Percentiles rank a stretch among this genome's conserved stretches.
Conservation (phyloP, 2,888 invertebrate species). For the Drosophila mercatorum region DNA sequence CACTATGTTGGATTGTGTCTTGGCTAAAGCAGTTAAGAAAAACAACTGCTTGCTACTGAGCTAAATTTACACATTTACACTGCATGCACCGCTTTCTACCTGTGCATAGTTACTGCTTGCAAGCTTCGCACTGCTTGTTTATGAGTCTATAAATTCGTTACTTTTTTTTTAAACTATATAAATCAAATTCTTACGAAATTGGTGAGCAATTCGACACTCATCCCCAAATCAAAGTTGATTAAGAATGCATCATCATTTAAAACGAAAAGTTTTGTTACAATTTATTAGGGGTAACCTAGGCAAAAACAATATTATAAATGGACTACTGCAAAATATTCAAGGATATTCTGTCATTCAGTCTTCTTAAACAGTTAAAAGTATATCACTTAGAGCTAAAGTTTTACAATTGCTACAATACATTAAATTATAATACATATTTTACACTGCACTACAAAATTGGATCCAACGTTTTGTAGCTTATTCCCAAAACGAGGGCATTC, state of each 20-base stretch:
- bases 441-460: conserved; percentile 50
- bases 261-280: conserved; percentile 1
- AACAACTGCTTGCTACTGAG: not conserved
- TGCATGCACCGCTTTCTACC: not conserved
- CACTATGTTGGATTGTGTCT: conserved; percentile 9
- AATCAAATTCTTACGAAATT: conserved; percentile 16
- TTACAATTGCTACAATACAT: conserved; percentile 31
- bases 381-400: conserved; percentile 32
- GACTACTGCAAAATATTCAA: conserved; percentile 30
- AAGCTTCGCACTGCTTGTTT: conserved; percentile 18
- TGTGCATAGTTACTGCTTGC: not conserved
- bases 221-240: not conserved
- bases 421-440: conserved; percentile 42
- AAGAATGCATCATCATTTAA: not conserved
- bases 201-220: not conserved
- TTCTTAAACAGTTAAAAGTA: conserved; percentile 42
- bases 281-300: conserved; percentile 34
- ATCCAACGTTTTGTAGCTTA: conserved; percentile 9
- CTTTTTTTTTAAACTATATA: conserved; percentile 5
- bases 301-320: conserved; percentile 26
- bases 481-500: conserved; percentile 31
- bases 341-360: conserved; percentile 50
- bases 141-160: not conserved
- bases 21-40: not conserved
- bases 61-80: no score